Percentiles rank a stretch among this genome's conserved stretches.
Conservation (phyloP, 2,113 vertebrate genomes). For the Oncorhynchus mykiss region DNA sequence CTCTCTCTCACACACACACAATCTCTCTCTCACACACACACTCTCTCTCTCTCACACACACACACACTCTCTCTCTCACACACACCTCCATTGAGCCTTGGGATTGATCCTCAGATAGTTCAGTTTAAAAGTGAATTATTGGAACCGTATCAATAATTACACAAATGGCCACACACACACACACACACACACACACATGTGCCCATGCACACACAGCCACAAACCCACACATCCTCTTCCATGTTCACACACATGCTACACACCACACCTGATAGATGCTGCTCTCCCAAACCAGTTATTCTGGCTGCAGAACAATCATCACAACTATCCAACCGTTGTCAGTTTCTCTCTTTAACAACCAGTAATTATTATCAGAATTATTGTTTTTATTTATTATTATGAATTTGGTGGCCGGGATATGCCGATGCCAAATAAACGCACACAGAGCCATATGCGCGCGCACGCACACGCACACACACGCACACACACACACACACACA, state of each 20-base stretch:
- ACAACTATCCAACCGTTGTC: conserved; percentile 24
- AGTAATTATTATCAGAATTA: conserved; percentile 58
- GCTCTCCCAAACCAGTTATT: conserved; percentile 33
- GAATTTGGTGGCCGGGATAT: conserved; percentile 53
- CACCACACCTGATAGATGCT: conserved; percentile 51
- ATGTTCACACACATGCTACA: neutral
- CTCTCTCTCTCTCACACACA: neutral
- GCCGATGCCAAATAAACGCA: conserved; percentile 54
- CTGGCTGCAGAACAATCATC: conserved; percentile 44
- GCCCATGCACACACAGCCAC: neutral
- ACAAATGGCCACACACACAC: conserved; percentile 15
- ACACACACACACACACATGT: neutral
- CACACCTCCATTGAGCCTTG: conserved; percentile 41
- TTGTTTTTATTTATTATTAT: conserved; percentile 50
- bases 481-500: conserved; percentile 29
- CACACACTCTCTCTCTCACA: neutral
- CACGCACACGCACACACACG: conserved; percentile 18
- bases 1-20: neutral
- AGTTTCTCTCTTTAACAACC: conserved; percentile 37
- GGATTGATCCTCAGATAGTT: conserved; percentile 67
- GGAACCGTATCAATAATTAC: conserved; percentile 63
- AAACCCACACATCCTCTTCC: neutral
- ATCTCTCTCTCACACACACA: neutral
- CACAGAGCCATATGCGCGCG: neutral
- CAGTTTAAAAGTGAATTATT: conserved; percentile 66